These are phyloP conservation scores for Drosophila koepferae DNA, from an alignment of 2,888 invertebrate species.

Conservation along the genomic window DNA sequence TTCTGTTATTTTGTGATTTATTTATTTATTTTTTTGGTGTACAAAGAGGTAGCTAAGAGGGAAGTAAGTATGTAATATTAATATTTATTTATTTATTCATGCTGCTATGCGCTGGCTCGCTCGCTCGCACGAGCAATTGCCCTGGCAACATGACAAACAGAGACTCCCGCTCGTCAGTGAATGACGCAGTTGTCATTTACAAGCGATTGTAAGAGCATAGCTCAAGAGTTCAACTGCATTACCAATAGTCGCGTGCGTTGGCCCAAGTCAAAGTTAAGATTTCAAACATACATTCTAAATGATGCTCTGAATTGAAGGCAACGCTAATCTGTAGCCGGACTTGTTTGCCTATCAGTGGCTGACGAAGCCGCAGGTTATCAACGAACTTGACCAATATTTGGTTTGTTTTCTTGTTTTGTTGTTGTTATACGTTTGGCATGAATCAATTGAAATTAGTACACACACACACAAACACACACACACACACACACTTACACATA, in stretches of 20 bases:
- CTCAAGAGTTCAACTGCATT: slow-evolving; percentile 24
- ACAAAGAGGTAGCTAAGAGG: slow-evolving; percentile 22
- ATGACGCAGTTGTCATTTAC: slow-evolving; percentile 44
- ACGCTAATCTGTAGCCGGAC: slow-evolving; percentile 42
- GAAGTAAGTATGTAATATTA: slow-evolving; percentile 3
- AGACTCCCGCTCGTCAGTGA: neutral
- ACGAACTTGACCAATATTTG: slow-evolving; percentile 61
- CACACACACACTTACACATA: neutral
- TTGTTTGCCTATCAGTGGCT: slow-evolving; percentile 35
- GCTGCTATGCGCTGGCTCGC: neutral
- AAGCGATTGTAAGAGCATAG: slow-evolving; percentile 1
- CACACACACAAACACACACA: slow-evolving; percentile 16
- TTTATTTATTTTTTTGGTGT: neutral
- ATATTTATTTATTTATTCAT: slow-evolving; percentile 14
- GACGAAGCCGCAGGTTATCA: slow-evolving; percentile 70
- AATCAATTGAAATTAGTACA: slow-evolving; percentile 66
- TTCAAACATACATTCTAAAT: neutral
- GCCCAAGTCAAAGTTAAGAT: slow-evolving; percentile 59
- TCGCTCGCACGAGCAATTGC: slow-evolving; percentile 44
- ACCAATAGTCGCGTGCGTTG: slow-evolving; percentile 58
- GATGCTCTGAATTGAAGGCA: slow-evolving; percentile 1
- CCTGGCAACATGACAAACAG: slow-evolving; percentile 65
- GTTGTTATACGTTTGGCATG: slow-evolving; percentile 34
- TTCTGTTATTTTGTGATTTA: slow-evolving; percentile 3
- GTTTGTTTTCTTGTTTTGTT: slow-evolving; percentile 16